Conservation (phyloP, 2,797 vertebrate genomes). For the Muraenolepis orangiensis region DNA sequence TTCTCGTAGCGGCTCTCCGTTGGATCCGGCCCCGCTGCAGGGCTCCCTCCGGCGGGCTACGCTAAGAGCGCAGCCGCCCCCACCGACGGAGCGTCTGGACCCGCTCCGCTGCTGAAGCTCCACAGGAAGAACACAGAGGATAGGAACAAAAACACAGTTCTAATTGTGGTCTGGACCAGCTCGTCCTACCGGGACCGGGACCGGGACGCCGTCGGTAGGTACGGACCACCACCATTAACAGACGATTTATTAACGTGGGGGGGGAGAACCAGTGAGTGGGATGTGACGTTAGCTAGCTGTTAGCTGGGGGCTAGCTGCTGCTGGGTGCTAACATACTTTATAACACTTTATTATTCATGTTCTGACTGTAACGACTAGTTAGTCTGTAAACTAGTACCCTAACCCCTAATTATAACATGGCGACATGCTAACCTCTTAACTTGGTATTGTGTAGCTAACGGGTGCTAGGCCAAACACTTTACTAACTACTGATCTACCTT, state of each 20-base stretch:
- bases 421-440: neutral
- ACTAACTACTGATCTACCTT: conserved; percentile 16
- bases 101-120: conserved; percentile 65
- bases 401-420: no score
- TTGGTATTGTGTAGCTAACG: conserved; percentile 40
- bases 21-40: neutral
- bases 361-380: neutral
- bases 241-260: no score
- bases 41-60: neutral
- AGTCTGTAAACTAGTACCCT: neutral
- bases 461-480: conserved; percentile 42
- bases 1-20: neutral
- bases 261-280: conserved; percentile 26
- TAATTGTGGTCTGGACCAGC: no score
- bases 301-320: conserved; percentile 50
- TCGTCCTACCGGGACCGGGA: no score
- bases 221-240: no score
- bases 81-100: no score
- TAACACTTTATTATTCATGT: no score
- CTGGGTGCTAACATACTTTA: neutral
- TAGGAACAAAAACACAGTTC: conserved; percentile 53
- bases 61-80: neutral
- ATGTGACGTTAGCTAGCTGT: conserved; percentile 43
- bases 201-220: no score
- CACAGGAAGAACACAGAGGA: conserved; percentile 55